Evolutionary conservation across 2,888 invertebrate species (phyloP).

Genomic region (Apodemia mormo): DNA sequence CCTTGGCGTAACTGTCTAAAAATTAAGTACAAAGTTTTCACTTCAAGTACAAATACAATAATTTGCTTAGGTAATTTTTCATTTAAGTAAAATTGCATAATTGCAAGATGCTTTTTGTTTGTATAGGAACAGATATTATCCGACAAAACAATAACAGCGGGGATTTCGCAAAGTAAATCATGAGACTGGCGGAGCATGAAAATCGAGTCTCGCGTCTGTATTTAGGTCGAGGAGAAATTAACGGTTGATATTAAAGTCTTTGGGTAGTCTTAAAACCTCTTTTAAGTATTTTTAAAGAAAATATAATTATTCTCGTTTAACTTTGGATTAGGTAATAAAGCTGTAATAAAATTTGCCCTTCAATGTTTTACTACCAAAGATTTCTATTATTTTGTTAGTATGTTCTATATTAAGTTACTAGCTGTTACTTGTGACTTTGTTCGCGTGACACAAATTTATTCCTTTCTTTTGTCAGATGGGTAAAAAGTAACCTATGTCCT

Average conservation of each 20-base stretch:
- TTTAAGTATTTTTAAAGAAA: neutral
- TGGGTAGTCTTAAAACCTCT: neutral
- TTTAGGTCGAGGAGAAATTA: conserved; percentile 32
- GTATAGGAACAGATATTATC: conserved; percentile 11
- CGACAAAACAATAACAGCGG: conserved; percentile 42
- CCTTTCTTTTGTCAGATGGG: too few relatives aligned
- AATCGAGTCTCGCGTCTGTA: conserved; percentile 44
- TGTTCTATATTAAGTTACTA: too few relatives aligned
- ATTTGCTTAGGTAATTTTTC: too few relatives aligned
- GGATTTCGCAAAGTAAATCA: conserved; percentile 52
- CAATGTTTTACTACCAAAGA: too few relatives aligned
- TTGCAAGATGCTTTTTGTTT: conserved; percentile 5
- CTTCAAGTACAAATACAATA: too few relatives aligned
- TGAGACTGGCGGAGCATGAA: conserved; percentile 60
- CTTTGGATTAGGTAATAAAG: neutral
- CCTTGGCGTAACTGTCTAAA: too few relatives aligned
- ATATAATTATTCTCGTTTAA: neutral
- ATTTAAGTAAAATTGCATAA: neutral
- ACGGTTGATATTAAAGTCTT: conserved; percentile 24
- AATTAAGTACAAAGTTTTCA: too few relatives aligned
- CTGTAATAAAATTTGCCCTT: neutral
- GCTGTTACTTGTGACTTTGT: too few relatives aligned
- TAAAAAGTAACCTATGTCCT: too few relatives aligned
- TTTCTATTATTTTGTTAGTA: too few relatives aligned
- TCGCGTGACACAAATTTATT: too few relatives aligned